These are phyloP conservation scores for Nannoperca australis DNA, from an alignment of 2,797 vertebrate genomes.

Conservation along the genomic window DNA sequence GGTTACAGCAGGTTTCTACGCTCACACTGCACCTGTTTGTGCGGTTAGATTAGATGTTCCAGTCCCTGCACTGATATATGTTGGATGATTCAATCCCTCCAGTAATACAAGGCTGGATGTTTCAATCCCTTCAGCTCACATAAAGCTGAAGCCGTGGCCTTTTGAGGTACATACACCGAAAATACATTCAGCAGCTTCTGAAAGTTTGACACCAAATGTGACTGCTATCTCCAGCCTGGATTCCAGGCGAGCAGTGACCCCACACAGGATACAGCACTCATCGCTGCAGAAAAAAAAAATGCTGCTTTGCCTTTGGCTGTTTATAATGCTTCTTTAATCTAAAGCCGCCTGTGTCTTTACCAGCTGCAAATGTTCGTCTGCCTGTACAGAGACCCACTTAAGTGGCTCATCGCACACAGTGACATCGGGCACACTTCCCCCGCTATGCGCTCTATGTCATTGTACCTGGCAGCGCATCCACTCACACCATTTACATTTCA, in stretches of 20 bases:
- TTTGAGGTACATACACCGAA: background rate
- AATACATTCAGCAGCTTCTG: constrained; percentile 38
- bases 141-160: constrained; percentile 7
- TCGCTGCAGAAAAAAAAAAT: background rate
- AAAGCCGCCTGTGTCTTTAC: constrained; percentile 47
- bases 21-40: constrained; percentile 8
- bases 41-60: constrained; percentile 32
- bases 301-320: constrained; percentile 39
- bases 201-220: constrained; percentile 41
- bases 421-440: constrained; percentile 52
- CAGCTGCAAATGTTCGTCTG: constrained; percentile 51
- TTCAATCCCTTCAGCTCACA: constrained; percentile 34
- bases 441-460: constrained; percentile 46
- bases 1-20: background rate
- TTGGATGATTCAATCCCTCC: constrained; percentile 35
- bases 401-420: constrained; percentile 54
- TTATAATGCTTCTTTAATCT: constrained; percentile 51
- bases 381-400: constrained; percentile 50
- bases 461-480: constrained; percentile 66
- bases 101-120: constrained; percentile 23
- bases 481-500: constrained; percentile 77
- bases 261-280: background rate
- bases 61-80: constrained; percentile 25
- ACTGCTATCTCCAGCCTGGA: constrained; percentile 15
- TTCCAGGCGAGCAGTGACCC: constrained; percentile 28